Base-by-base conservation (phyloP, 1,140 invertebrate species). In the Microplitis demolitor region DNA sequence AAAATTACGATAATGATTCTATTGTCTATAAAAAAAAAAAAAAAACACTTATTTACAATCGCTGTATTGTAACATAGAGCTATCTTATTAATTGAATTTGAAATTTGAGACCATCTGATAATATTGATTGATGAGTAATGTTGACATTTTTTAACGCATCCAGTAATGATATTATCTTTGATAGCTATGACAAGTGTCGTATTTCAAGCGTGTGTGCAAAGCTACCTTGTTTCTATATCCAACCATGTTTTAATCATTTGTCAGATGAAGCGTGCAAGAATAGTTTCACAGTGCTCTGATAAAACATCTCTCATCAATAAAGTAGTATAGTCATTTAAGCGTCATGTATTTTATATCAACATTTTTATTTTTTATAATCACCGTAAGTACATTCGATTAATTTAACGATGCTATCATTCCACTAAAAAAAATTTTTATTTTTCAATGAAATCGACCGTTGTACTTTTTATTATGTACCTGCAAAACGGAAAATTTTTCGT, bases 61-160 rank as follows among this genome's bases (percentile, higher is more conserved):
- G 39, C 2, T 45, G 6, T 45, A 45, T 45, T 45, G 39, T 54
- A 54, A 54, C 53, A 54, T 6, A 54, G 5, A 14, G n/a, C 16
- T 2, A 54, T 45, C 8, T 5, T 6, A n/a, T 54, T 54, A 14
- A 54, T 54, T 54, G 11, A 54, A 39, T n/a, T 3, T 37, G 61
- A 11, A 66, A 70, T 66, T 51, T 45, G 11, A 45, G 11, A 24
- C 68, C 51, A 63, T 73, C 68, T 54, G 67, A 72, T 69, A 71
- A 73, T 64, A 68, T 61, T 70, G 45, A 63, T 51, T 51, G 37
- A 62, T 74, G 72, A 74, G 35, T 74, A 71, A 74, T 74, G 53
- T 71, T 69, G 54, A 51, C 64, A 74, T 76, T 74, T 69, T 76
- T 74, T 39, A 37, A 60, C 37, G 33, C 11, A 71, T 64, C n/a